phyloP scores from a whole-genome alignment of 2,888 invertebrate genomes.

The Norana najaformis region DNA sequence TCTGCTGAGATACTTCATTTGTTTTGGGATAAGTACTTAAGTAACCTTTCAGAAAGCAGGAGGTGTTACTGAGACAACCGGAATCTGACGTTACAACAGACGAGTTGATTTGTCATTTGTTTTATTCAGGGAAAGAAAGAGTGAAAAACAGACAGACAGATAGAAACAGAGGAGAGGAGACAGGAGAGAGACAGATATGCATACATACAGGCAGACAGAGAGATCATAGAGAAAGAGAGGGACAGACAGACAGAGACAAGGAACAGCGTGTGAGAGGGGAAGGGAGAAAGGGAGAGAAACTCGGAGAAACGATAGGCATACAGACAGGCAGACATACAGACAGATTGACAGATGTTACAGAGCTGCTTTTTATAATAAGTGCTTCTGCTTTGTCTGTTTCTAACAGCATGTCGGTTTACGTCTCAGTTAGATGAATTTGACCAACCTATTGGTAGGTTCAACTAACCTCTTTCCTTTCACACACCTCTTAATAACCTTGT shows the following conservation, averaged over 20 bases:
- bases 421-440: conserved; percentile 32
- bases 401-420: conserved; percentile 33
- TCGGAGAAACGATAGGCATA: no score
- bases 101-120: no score
- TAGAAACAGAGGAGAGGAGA: not conserved
- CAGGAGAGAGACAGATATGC: not conserved
- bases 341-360: not conserved
- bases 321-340: not conserved
- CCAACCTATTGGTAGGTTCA: conserved; percentile 37
- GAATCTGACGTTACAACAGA: no score
- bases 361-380: not conserved
- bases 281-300: not conserved
- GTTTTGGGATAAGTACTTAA: not conserved
- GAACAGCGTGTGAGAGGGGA: not conserved
- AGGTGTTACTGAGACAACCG: no score
- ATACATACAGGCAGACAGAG: not conserved
- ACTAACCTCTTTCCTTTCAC: not conserved
- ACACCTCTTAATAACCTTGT: not conserved
- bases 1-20: not conserved
- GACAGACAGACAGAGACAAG: no score
- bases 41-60: no score
- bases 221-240: not conserved
- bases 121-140: not conserved
- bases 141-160: not conserved
- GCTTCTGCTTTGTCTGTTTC: conserved; percentile 26